Evolutionary conservation across 2,113 vertebrate species (phyloP).

Genomic region (Trematomus loennbergii): DNA sequence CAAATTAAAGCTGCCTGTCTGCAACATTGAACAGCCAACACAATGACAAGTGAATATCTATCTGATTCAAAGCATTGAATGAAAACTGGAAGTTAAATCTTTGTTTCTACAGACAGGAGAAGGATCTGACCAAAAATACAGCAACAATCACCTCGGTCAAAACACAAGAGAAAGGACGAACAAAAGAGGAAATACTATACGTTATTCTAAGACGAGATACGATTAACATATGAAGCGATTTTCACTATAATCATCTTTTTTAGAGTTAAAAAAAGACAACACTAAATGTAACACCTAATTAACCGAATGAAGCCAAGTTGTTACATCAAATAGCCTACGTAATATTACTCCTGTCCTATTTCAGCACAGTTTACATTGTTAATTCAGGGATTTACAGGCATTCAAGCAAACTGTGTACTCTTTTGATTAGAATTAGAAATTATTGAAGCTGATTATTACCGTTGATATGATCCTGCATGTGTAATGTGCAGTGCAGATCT

Average conservation of each 20-base stretch:
- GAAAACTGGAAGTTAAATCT: not conserved
- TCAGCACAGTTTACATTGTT: not conserved
- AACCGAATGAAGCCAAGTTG: not conserved
- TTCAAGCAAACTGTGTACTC: not conserved
- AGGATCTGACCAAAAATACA: not conserved
- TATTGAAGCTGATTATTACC: slow-evolving; percentile 36
- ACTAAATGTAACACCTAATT: not conserved
- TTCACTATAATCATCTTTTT: too few species aligned
- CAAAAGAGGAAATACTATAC: not conserved
- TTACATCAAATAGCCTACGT: slow-evolving; percentile 6
- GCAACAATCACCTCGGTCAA: not conserved
- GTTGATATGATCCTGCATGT: slow-evolving; percentile 33
- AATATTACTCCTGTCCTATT: not conserved
- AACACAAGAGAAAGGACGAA: not conserved
- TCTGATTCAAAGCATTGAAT: slow-evolving; percentile 14
- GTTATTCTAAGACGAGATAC: not conserved
- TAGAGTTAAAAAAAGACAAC: not conserved
- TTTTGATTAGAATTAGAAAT: slow-evolving; percentile 38
- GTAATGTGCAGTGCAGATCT: slow-evolving; percentile 12
- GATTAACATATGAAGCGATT: not conserved
- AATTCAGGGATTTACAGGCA: slow-evolving; percentile 28
- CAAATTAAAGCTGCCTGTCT: slow-evolving; percentile 1
- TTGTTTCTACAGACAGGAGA: not conserved
- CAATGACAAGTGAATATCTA: slow-evolving; percentile 8
- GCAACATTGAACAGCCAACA: slow-evolving; percentile 17